Conservation (phyloP, 2,888 invertebrate genomes). For the Morpho helenor region DNA sequence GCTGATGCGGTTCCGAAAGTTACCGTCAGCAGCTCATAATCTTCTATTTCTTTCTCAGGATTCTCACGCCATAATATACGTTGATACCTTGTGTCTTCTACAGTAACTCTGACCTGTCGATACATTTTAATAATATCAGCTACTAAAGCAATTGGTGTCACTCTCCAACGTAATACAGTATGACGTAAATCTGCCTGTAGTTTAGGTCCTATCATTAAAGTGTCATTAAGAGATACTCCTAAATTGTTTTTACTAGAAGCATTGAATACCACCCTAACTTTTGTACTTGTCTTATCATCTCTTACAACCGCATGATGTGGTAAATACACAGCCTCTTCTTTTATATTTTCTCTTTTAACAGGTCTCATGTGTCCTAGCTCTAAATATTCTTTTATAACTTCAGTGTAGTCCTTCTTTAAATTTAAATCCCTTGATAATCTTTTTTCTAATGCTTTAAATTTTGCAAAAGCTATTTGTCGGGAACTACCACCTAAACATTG, state of each 20-base stretch:
- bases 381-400: slow-evolving; percentile 29
- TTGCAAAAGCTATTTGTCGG: slow-evolving; percentile 18
- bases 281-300: neutral
- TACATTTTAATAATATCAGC: slow-evolving; percentile 3
- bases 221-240: slow-evolving; percentile 29
- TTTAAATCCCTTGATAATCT: slow-evolving; percentile 18
- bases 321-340: slow-evolving; percentile 2
- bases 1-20: slow-evolving; percentile 27
- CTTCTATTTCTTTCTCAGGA: slow-evolving; percentile 3
- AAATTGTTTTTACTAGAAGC: neutral
- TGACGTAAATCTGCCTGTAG: slow-evolving; percentile 29
- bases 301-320: neutral
- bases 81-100: neutral
- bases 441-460: slow-evolving; percentile 24
- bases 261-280: neutral
- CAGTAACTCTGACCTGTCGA: neutral
- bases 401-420: slow-evolving; percentile 24
- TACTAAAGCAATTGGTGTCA: neutral
- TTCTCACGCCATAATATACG: slow-evolving; percentile 24
- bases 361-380: slow-evolving; percentile 25
- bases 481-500: slow-evolving; percentile 19
- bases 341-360: slow-evolving; percentile 11
- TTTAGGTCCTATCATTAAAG: slow-evolving; percentile 28
- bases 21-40: slow-evolving; percentile 18
- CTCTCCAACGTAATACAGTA: neutral